These are phyloP conservation scores for Lacerta bilineata DNA, from an alignment of 2,797 vertebrate genomes.

Conservation along the genomic window DNA sequence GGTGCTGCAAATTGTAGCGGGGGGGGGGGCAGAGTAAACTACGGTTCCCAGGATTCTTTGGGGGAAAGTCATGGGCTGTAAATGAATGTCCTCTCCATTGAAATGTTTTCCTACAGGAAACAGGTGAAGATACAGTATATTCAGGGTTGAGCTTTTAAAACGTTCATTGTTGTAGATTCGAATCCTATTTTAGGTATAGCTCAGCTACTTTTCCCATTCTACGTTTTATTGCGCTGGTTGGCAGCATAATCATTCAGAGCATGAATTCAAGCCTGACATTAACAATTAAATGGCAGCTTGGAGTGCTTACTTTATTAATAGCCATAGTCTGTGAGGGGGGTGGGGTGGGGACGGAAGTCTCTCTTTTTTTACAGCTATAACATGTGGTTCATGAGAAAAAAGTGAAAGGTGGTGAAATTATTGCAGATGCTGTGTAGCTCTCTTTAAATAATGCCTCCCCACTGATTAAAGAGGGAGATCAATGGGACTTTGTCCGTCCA, in stretches of 20 bases:
- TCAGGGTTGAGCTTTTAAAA: not conserved
- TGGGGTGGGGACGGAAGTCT: too few species aligned
- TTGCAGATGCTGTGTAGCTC: not conserved
- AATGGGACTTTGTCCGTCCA: not conserved
- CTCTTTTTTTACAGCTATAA: not conserved
- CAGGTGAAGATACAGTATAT: not conserved
- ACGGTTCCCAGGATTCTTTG: not conserved
- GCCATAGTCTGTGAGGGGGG: not conserved
- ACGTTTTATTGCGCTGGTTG: constrained; percentile 8
- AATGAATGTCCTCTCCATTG: not conserved
- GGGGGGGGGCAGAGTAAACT: not conserved
- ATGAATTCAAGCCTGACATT: constrained; percentile 5
- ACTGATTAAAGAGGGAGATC: not conserved
- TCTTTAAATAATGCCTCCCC: not conserved
- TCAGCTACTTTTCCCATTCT: not conserved
- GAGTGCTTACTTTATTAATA: constrained; percentile 34
- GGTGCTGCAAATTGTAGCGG: too few species aligned
- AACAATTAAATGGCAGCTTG: constrained; percentile 14
- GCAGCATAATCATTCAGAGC: constrained; percentile 5
- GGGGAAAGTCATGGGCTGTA: not conserved
- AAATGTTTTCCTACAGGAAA: not conserved
- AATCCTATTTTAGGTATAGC: not conserved
- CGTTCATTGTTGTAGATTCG: not conserved
- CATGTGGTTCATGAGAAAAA: not conserved
- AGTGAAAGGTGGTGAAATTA: not conserved